A percentile compares a stretch with the other conserved stretches of the same genome.
Conservation (phyloP, 2,113 vertebrate species). For the Vulpes vulpes region DNA sequence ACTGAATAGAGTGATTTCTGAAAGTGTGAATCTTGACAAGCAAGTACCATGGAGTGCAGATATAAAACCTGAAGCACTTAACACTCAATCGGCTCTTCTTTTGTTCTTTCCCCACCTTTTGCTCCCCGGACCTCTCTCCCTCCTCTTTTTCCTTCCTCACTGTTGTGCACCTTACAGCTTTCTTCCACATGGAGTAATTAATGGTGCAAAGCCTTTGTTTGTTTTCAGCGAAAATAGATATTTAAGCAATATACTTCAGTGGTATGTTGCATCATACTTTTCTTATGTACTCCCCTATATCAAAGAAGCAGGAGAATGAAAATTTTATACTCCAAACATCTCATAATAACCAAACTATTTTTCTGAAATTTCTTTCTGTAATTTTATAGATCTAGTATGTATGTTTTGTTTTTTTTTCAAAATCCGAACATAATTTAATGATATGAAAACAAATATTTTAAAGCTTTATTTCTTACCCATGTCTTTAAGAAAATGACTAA, state of each 20-base stretch:
- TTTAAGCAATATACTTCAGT: neutral
- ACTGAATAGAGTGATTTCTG: neutral
- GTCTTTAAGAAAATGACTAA: neutral
- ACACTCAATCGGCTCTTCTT: neutral
- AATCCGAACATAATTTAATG: neutral
- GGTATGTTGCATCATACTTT: neutral
- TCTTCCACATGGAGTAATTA: neutral
- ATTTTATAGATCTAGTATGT: neutral
- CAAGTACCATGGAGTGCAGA: neutral
- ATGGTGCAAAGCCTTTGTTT: neutral
- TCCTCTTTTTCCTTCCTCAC: neutral
- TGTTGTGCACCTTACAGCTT: neutral
- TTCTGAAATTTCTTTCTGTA: neutral
- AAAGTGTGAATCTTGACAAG: neutral
- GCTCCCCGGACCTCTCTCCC: rapidly evolving
- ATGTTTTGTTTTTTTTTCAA: neutral
- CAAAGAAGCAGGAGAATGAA: neutral
- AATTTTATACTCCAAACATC: neutral
- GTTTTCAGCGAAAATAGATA: neutral
- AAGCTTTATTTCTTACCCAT: neutral
- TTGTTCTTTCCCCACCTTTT: no score
- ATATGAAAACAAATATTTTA: neutral
- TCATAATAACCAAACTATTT: neutral
- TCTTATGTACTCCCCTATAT: neutral
- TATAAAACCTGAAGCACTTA: neutral